Conservation (phyloP, 2,113 vertebrate genomes). For the Erythrolamprus reginae region DNA sequence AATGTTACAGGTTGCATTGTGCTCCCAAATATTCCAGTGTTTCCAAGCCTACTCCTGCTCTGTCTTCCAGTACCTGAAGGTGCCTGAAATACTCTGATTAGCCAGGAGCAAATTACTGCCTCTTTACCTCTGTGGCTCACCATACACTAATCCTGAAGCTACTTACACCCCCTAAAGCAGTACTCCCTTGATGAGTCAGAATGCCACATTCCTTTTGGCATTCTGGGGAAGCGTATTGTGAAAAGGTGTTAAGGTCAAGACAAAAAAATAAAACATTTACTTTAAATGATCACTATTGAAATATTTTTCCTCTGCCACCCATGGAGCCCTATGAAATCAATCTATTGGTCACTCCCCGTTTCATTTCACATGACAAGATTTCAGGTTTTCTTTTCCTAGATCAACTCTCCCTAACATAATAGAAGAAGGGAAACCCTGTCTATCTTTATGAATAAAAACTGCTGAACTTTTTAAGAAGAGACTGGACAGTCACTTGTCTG, state of each 20-base stretch:
- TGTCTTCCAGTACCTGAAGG: background rate
- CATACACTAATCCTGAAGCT: background rate
- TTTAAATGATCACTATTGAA: background rate
- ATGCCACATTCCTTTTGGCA: background rate
- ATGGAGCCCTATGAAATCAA: background rate
- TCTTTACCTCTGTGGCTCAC: background rate
- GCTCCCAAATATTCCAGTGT: background rate
- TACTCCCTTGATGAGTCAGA: background rate
- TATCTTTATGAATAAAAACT: background rate
- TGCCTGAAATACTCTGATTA: background rate
- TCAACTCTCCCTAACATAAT: background rate
- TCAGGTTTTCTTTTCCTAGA: background rate
- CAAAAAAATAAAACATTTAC: background rate
- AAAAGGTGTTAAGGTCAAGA: background rate
- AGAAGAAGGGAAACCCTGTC: background rate
- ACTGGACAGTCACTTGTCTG: no score
- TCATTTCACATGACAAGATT: no score
- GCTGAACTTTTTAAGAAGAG: background rate
- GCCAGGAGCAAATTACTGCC: background rate
- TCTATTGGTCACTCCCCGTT: background rate
- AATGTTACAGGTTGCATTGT: background rate
- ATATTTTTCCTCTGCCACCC: background rate
- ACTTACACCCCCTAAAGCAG: background rate
- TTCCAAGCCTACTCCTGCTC: background rate
- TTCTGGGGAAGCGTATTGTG: background rate